phyloP scores from a whole-genome alignment of 2,797 vertebrate genomes.

The Acridotheres tristis region DNA sequence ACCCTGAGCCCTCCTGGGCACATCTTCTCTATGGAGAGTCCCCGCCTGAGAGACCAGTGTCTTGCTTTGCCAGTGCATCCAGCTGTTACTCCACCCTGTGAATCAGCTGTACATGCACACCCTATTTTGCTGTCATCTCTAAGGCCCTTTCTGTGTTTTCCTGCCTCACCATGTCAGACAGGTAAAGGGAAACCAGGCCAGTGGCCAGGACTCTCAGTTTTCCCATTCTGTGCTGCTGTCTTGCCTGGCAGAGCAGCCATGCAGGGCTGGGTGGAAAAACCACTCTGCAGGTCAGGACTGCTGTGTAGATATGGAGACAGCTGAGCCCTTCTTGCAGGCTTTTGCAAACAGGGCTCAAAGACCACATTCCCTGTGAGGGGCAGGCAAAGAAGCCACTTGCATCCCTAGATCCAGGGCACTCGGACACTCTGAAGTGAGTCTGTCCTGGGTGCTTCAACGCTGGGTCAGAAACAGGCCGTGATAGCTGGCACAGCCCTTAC shows the following conservation, averaged over 20 bases:
- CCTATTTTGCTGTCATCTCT: background rate
- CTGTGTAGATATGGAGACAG: fast-evolving
- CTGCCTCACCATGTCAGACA: background rate
- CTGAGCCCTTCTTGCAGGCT: background rate
- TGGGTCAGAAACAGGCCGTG: background rate
- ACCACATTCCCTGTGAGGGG: background rate
- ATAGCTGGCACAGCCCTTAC: background rate
- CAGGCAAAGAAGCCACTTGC: background rate
- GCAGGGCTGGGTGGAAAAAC: background rate
- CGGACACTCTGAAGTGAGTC: background rate
- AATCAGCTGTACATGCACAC: background rate
- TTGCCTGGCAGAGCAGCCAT: background rate
- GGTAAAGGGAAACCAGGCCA: background rate
- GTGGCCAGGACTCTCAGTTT: background rate
- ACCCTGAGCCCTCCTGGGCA: background rate
- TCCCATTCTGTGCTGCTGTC: background rate
- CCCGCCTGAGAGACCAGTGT: fast-evolving
- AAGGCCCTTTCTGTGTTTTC: background rate
- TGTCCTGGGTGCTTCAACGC: fast-evolving
- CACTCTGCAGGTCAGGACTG: background rate
- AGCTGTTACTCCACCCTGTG: background rate
- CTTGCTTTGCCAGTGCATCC: background rate
- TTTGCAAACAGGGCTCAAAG: background rate
- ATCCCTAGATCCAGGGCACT: background rate
- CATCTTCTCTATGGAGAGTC: background rate